Conservation (phyloP, 2,797 vertebrate genomes). For the Masticophis lateralis region DNA sequence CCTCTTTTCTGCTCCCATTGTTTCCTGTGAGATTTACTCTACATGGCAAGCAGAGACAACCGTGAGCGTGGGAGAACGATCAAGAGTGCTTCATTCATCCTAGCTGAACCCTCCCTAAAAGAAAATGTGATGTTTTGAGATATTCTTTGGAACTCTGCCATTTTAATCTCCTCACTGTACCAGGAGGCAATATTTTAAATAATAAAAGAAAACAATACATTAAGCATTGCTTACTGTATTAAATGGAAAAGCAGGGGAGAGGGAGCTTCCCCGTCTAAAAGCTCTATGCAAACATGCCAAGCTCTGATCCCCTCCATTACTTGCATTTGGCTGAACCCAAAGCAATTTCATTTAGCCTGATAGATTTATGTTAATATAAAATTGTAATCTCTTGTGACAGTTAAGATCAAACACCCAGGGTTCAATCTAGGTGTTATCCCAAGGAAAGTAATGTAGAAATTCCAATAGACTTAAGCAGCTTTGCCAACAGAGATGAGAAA, state of each 20-base stretch:
- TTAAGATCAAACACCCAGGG: background rate
- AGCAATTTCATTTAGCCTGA: slow-evolving; percentile 3
- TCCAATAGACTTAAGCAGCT: background rate
- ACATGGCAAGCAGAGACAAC: slow-evolving; percentile 22
- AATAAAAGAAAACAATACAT: slow-evolving; percentile 9
- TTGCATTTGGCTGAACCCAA: background rate
- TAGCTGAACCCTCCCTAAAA: background rate
- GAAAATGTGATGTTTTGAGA: slow-evolving; percentile 38
- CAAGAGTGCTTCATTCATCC: background rate
- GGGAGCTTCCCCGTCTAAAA: background rate
- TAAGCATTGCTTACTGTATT: slow-evolving; percentile 14
- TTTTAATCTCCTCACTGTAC: slow-evolving; percentile 53
- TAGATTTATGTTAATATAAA: background rate
- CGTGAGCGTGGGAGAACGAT: slow-evolving; percentile 1
- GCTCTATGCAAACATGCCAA: background rate
- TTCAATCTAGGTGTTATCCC: background rate
- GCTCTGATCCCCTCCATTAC: slow-evolving; percentile 1
- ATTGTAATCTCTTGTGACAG: background rate
- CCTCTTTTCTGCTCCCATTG: background rate
- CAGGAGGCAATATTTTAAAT: slow-evolving; percentile 42
- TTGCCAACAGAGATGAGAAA: background rate
- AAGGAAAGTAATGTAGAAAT: background rate
- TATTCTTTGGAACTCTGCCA: slow-evolving; percentile 36
- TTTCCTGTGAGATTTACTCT: background rate
- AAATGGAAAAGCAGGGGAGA: background rate